phyloP scores from a whole-genome alignment of 2,797 vertebrate genomes.

The Halcyon smyrnensis region DNA sequence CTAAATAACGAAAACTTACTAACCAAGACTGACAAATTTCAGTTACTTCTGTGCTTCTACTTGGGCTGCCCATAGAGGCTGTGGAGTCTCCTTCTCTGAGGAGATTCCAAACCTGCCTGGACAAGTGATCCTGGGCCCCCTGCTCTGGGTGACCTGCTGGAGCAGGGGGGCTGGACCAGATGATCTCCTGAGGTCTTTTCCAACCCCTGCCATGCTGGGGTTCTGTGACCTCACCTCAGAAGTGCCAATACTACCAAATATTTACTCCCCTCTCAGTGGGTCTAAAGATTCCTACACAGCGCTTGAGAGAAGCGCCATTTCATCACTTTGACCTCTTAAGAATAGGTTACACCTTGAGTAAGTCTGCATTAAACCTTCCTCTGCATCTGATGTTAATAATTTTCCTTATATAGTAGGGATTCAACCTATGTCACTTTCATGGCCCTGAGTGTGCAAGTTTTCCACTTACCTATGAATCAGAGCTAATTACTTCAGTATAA shows the following conservation, averaged over 20 bases:
- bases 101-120: not conserved
- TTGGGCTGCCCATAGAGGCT: not conserved
- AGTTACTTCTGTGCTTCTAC: not conserved
- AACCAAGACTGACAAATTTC: not conserved
- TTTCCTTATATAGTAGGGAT: not conserved
- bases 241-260: not conserved
- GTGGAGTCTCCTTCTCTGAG: not conserved
- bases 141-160: not conserved
- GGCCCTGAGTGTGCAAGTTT: not conserved
- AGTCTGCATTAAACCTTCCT: not conserved
- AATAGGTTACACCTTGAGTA: not conserved
- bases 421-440: not conserved
- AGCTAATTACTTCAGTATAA: not conserved
- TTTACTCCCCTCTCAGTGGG: not conserved
- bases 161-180: not conserved
- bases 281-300: not conserved
- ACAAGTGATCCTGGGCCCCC: not conserved
- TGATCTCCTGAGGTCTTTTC: not conserved
- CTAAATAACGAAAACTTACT: not conserved
- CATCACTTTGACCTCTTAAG: not conserved
- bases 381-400: not conserved
- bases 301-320: not conserved
- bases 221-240: not conserved
- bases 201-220: not conserved
- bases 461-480: not conserved